A percentile compares a stretch with the other conserved stretches of the same genome.
Evolutionary conservation across 2,113 vertebrate genomes (phyloP).

Genomic region (Maccullochella peelii): DNA sequence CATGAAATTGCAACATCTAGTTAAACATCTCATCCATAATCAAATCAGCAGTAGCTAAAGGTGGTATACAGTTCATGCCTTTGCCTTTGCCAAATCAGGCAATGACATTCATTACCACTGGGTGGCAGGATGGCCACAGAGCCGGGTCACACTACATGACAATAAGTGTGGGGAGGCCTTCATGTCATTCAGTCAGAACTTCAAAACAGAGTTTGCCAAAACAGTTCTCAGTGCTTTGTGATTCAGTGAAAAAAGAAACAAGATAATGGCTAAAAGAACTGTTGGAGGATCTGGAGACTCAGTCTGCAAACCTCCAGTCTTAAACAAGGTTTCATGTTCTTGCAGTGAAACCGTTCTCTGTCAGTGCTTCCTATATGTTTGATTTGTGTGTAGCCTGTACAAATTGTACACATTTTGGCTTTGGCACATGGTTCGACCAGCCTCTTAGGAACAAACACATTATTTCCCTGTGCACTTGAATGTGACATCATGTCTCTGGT

Average conservation of each 20-base stretch:
- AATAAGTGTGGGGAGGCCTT: neutral
- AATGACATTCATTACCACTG: conserved; percentile 18
- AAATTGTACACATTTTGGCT: neutral
- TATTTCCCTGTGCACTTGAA: neutral
- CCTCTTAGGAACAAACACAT: neutral
- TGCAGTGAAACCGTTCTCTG: neutral
- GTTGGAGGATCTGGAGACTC: neutral
- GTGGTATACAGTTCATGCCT: neutral
- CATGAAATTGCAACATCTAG: no score
- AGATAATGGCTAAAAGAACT: neutral
- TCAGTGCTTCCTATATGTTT: neutral
- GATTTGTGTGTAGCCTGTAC: neutral
- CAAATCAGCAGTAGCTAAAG: neutral
- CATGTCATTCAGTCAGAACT: neutral
- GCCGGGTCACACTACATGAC: neutral
- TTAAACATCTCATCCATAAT: neutral
- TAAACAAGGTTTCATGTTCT: neutral
- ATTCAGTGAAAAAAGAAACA: neutral
- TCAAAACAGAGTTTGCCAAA: neutral
- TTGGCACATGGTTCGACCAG: neutral
- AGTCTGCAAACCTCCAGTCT: neutral
- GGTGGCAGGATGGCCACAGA: conserved; percentile 41
- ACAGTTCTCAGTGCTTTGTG: neutral
- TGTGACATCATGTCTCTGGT: neutral
- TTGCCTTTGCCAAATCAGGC: neutral